Evolutionary conservation across 2,113 vertebrate genomes (phyloP).

Genomic region (Zosterops borbonicus): DNA sequence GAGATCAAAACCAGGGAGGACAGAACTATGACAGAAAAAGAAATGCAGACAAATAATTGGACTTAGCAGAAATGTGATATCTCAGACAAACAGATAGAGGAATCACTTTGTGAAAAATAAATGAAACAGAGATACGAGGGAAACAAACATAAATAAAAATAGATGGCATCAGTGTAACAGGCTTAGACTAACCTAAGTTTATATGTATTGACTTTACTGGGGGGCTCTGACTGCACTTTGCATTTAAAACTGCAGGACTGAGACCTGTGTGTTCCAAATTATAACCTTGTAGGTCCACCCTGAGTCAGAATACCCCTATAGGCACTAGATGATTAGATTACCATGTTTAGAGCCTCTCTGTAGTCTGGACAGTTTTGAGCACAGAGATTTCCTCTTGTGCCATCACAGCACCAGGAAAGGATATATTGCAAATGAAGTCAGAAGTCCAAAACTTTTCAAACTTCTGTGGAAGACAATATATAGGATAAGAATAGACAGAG

Average conservation of each 20-base stretch:
- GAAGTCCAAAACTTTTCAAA: not conserved
- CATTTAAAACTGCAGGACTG: not conserved
- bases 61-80: not conserved
- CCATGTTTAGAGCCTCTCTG: not conserved
- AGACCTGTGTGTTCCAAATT: not conserved
- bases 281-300: not conserved
- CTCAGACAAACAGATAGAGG: not conserved
- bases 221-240: not conserved
- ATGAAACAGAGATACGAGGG: not conserved
- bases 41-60: not conserved
- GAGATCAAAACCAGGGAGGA: constrained; percentile 13
- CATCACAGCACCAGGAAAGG: not conserved
- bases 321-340: not conserved
- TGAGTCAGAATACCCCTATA: not conserved
- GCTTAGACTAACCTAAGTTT: not conserved
- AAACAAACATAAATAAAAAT: not conserved
- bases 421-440: not conserved
- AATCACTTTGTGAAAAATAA: constrained; percentile 17
- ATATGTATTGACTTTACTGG: not conserved
- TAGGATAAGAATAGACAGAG: not conserved
- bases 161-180: not conserved
- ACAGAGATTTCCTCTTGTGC: not conserved
- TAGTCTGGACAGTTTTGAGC: not conserved
- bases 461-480: not conserved
- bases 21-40: not conserved